Evolutionary conservation across 1,140 invertebrate species (phyloP).

Genomic region (Scylla paramamosain): DNA sequence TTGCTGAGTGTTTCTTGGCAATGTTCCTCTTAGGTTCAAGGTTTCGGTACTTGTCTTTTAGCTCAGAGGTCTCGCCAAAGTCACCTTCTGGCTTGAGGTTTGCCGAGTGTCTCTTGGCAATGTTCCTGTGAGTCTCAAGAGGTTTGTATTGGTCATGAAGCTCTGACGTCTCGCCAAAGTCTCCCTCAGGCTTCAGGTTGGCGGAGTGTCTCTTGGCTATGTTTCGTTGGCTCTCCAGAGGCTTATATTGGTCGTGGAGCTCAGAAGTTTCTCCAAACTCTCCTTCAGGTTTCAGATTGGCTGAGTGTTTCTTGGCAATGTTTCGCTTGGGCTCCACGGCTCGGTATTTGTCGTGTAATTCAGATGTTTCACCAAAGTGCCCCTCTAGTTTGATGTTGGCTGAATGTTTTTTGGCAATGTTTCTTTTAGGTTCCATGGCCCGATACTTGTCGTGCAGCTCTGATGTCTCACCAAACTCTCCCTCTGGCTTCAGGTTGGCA

Average conservation of each 20-base stretch:
- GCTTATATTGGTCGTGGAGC: slow-evolving; percentile 42
- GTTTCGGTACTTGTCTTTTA: slow-evolving; percentile 48
- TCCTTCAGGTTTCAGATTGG: slow-evolving; percentile 52
- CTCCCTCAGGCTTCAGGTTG: slow-evolving; percentile 45
- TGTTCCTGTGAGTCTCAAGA: slow-evolving; percentile 49
- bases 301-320: slow-evolving; percentile 60
- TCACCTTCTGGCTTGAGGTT: slow-evolving; percentile 48
- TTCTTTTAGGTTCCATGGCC: slow-evolving; percentile 35
- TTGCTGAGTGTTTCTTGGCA: slow-evolving; percentile 47
- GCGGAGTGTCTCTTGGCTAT: slow-evolving; percentile 42
- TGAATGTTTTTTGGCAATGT: slow-evolving; percentile 61
- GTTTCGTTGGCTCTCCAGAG: slow-evolving; percentile 30
- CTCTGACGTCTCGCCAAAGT: slow-evolving; percentile 54
- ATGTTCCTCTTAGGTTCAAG: slow-evolving; percentile 47
- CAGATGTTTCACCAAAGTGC: slow-evolving; percentile 56
- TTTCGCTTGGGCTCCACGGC: slow-evolving; percentile 36
- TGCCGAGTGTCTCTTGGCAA: slow-evolving; percentile 55
- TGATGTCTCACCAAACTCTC: slow-evolving; percentile 18
- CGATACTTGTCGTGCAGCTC: slow-evolving; percentile 49
- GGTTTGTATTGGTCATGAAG: slow-evolving; percentile 39
- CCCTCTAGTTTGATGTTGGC: slow-evolving; percentile 45
- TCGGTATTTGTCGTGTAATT: slow-evolving; percentile 38
- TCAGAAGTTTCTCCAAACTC: slow-evolving; percentile 52
- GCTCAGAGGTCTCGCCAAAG: slow-evolving; percentile 58
- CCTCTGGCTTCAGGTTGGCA: slow-evolving; percentile 17